Evolutionary conservation across 2,797 vertebrate species (phyloP), one percentile per base, ranked within the genome.

Genomic region (Acestrorhynchus altus): DNA sequence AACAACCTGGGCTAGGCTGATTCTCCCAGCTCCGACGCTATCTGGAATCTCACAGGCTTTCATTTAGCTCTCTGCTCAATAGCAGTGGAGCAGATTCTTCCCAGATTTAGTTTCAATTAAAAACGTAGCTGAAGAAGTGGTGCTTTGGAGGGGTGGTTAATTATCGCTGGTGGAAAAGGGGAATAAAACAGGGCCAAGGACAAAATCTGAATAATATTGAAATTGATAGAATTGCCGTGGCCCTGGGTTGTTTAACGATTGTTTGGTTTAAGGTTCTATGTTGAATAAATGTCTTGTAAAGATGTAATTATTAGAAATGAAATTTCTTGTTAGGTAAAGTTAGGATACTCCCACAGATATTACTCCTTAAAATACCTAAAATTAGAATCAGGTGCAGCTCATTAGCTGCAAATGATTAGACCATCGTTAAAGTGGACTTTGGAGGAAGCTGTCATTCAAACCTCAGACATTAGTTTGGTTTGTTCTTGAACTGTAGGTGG

Each of bases 11-110:
- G 82, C 83, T 86, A 85, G 86, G 81, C 87, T 87, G 88, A 90
- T 91, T 87, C 86, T 81, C 74, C 82, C 87, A 57, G 85, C 83
- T 84, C 85, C 75, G 83, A 85, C 81, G 67, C 70, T 92, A 93
- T 93, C 93, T 92, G 51, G 68, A 82, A 92, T 93, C 90, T 90
- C 79, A 26, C 35, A 13, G 81, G 82, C 90, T 92, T 90, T 91
- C 90, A 91, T 92, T 92, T 86, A 87, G 88, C 88, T 88, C 90
- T 89, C 90, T 85, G 83, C 88, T 89, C 87, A 71, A 84, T 51
- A 69, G 70, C 79, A 60, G 57, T 22, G 71, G 49, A 61, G 46
- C 40, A 87, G 87, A 90, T 89, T 88, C 87, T 87, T 87, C 86
- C 83, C 86, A 85, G 86, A 86, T 81, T 87, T 85, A 64, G 69